phyloP scores from a whole-genome alignment of 2,888 invertebrate species.

The Hydroisotoma schaefferi region DNA sequence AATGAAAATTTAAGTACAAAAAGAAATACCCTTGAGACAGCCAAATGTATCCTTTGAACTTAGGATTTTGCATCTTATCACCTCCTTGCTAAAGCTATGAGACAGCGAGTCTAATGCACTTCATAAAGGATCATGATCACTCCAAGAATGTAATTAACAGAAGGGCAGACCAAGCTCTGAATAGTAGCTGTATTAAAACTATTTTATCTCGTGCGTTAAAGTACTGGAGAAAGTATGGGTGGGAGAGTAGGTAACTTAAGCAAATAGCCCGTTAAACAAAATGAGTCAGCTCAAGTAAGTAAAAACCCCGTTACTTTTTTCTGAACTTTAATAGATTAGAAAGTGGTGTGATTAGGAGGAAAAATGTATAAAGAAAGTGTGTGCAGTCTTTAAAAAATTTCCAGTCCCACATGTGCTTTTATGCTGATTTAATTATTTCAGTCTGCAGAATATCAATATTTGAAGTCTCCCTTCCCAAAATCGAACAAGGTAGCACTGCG shows the following conservation, averaged over 20 bases:
- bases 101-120: neutral
- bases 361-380: constrained; percentile 1
- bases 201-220: neutral
- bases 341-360: neutral
- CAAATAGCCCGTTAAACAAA: too few species aligned
- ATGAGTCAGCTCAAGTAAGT: too few species aligned
- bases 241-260: neutral
- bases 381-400: constrained; percentile 12
- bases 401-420: constrained; percentile 12
- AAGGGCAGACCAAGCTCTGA: neutral
- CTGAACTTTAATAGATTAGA: neutral
- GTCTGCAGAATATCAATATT: constrained; percentile 8
- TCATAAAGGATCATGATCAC: neutral
- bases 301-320: neutral
- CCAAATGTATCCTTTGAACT: too few species aligned
- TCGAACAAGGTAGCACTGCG: too few species aligned
- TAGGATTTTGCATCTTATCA: constrained; percentile 7
- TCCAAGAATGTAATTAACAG: constrained; percentile 7
- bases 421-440: constrained; percentile 9
- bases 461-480: constrained; percentile 5
- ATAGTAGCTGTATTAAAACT: neutral
- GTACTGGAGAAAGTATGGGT: constrained; percentile 4
- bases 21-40: too few species aligned
- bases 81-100: constrained; percentile 11
- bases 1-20: too few species aligned